phyloP scores from a whole-genome alignment of 2,888 invertebrate genomes.

The Acrobasis suavella region DNA sequence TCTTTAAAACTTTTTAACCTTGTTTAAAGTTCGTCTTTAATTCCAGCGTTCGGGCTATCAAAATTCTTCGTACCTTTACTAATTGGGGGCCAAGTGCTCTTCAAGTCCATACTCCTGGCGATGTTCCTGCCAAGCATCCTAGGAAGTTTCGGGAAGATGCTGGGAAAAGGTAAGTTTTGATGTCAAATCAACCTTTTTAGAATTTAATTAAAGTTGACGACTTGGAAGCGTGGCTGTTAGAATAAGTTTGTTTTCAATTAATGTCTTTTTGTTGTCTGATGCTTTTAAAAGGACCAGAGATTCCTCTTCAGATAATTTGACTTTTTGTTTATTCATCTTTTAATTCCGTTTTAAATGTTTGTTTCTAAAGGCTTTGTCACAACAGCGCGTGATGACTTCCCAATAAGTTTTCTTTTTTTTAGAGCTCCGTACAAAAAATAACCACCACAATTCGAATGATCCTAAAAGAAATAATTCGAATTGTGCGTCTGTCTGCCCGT shows the following conservation, averaged over 20 bases:
- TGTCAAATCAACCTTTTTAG: neutral
- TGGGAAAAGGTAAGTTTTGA: conserved; percentile 87
- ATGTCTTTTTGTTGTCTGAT: neutral
- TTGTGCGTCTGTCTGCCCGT: too few relatives aligned
- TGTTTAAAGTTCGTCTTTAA: conserved; percentile 48
- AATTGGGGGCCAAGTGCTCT: conserved; percentile 88
- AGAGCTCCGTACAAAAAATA: too few relatives aligned
- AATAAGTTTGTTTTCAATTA: conserved; percentile 17
- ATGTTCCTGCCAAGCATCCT: conserved; percentile 92
- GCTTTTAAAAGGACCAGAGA: neutral
- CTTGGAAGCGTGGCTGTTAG: neutral
- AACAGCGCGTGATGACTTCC: too few relatives aligned
- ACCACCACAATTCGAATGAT: too few relatives aligned
- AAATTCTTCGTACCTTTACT: conserved; percentile 91
- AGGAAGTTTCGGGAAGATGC: conserved; percentile 91
- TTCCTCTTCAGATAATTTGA: neutral
- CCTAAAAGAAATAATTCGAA: too few relatives aligned
- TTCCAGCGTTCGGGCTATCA: conserved; percentile 88
- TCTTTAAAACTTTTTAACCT: neutral
- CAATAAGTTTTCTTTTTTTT: too few relatives aligned
- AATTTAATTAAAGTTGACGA: conserved; percentile 28
- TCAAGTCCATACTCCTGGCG: conserved; percentile 91
- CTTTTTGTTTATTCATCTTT: too few relatives aligned
- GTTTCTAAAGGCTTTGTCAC: too few relatives aligned
- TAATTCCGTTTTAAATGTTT: too few relatives aligned